Conservation (phyloP, 1,140 invertebrate species). For the Papilio machaon region DNA sequence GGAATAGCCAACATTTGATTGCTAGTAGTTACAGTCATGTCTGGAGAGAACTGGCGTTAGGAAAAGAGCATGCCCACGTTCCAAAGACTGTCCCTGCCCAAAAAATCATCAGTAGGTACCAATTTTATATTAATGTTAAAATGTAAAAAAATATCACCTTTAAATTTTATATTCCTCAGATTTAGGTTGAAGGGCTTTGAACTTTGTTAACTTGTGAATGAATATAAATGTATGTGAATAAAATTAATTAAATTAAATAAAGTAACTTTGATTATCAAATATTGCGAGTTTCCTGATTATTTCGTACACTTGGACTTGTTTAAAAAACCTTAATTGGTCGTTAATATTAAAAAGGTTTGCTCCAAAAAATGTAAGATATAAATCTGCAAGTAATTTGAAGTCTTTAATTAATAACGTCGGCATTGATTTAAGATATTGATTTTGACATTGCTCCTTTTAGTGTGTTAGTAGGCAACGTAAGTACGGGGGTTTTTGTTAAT, state of each 20-base stretch:
- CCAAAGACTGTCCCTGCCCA: background rate
- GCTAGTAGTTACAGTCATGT: background rate
- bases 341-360: slow-evolving; percentile 30
- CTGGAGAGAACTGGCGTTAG: background rate
- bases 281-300: background rate
- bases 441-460: slow-evolving; percentile 23
- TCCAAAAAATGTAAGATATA: background rate
- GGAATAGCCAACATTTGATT: background rate
- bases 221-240: background rate
- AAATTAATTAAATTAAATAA: slow-evolving; percentile 2
- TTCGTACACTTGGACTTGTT: slow-evolving; percentile 13
- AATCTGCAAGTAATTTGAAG: slow-evolving; percentile 8
- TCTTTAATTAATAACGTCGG: slow-evolving; percentile 12
- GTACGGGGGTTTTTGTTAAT: background rate
- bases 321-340: slow-evolving; percentile 19
- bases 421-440: slow-evolving; percentile 29
- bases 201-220: slow-evolving; percentile 1
- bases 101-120: background rate
- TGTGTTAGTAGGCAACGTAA: slow-evolving; percentile 31
- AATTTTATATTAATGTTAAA: background rate
- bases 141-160: background rate
- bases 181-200: background rate
- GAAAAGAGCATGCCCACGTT: background rate
- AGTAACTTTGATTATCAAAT: slow-evolving; percentile 7
- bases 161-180: background rate